phyloP scores from a whole-genome alignment of 1,140 invertebrate genomes.

The Gonatopus flavifemur region DNA sequence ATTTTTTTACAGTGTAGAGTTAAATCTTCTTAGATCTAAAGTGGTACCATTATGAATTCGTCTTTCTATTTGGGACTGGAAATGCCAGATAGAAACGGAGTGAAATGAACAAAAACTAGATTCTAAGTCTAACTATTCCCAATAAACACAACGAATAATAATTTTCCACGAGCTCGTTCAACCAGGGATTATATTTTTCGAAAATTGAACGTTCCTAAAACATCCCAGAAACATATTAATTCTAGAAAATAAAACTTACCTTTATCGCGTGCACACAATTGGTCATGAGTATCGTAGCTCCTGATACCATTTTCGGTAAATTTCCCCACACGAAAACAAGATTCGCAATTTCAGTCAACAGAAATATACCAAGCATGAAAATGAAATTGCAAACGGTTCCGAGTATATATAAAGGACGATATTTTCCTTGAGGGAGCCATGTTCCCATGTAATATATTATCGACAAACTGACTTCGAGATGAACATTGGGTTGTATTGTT shows the following conservation, averaged over 20 bases:
- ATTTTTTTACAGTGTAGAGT: too few species aligned
- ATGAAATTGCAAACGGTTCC: constrained; percentile 23
- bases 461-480: constrained; percentile 25
- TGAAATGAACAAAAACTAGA: too few species aligned
- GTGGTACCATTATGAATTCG: too few species aligned
- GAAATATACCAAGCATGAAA: constrained; percentile 26
- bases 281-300: constrained; percentile 33
- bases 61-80: too few species aligned
- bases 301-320: constrained; percentile 22
- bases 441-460: constrained; percentile 36
- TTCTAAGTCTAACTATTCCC: too few species aligned
- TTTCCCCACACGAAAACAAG: constrained; percentile 26
- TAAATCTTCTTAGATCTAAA: too few species aligned
- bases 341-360: constrained; percentile 26
- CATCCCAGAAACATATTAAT: not conserved
- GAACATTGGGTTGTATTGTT: constrained; percentile 35
- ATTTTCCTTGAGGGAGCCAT: constrained; percentile 24
- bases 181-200: too few species aligned
- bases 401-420: constrained; percentile 20
- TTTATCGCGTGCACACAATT: constrained; percentile 35
- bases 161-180: too few species aligned
- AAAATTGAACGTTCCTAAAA: not conserved
- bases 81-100: too few species aligned
- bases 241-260: constrained; percentile 23
- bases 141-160: too few species aligned